Evolutionary conservation across 2,888 invertebrate genomes (phyloP).

Genomic region (Cactoblastis cactorum): DNA sequence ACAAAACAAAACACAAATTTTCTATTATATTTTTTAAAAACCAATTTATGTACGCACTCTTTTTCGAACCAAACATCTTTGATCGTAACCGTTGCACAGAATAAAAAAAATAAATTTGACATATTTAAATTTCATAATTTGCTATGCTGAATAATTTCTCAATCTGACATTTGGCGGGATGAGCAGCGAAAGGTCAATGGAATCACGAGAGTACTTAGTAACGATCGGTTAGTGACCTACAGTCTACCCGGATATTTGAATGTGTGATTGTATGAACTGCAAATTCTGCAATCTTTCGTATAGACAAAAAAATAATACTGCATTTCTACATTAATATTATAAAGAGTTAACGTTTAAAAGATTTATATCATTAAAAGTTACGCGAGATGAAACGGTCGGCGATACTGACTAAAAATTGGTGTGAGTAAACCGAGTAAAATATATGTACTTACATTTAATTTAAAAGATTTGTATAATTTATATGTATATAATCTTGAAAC

Average conservation of each 20-base stretch:
- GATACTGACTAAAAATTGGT: no score
- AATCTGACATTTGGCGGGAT: slow-evolving; percentile 60
- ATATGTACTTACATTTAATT: no score
- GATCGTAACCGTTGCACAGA: not conserved
- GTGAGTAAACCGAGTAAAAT: no score
- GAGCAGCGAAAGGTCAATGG: slow-evolving; percentile 50
- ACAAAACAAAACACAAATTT: no score
- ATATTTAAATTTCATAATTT: slow-evolving; percentile 28
- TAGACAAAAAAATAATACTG: not conserved
- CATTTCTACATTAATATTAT: no score
- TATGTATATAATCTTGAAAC: no score
- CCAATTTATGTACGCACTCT: not conserved
- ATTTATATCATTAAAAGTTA: no score
- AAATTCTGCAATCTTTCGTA: not conserved
- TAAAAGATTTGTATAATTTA: no score
- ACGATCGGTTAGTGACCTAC: slow-evolving; percentile 26
- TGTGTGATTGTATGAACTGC: slow-evolving; percentile 1
- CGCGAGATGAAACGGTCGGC: no score
- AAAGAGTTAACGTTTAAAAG: no score
- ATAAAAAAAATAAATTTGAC: slow-evolving; percentile 12
- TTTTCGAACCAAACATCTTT: not conserved
- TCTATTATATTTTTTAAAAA: no score
- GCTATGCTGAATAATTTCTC: slow-evolving; percentile 47
- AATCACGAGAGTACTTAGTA: slow-evolving; percentile 20
- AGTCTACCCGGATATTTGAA: slow-evolving; percentile 15